Evolutionary conservation across 2,797 vertebrate genomes (phyloP), one percentile per base, ranked within the genome.

Genomic region (Pachyuromys duprasi): DNA sequence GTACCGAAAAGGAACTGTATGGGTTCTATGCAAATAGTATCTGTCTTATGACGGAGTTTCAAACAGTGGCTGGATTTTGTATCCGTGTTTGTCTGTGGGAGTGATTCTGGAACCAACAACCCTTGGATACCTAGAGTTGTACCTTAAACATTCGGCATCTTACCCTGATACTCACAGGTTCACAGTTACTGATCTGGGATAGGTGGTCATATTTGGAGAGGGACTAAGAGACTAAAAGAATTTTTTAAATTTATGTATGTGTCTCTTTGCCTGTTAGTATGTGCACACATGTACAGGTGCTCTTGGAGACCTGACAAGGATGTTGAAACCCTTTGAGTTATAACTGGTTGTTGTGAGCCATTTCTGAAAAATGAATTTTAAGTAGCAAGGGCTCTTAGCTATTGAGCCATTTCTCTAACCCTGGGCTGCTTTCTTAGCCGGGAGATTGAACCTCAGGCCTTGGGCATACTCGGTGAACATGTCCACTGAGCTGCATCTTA

Each of bases 1-100:
- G 9, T 8, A 3, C 9, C 28, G 55, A 22, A 28, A 49, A 24
- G 33, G 65, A 45, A 4, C 1, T 2, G 55, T 0, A 0, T 8
- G 8, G 36, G 13, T 18, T 60, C n/a, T 60, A 45, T 3, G 14
- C 36, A 79, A 57, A 53, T 65, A 87, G 8, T 8, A 82, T 31
- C 28, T 5, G 9, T 31, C 49, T 80, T 53, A 42, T 18, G 18
- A 22, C 8, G 42, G n/a, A 14, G n/a, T 28, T n/a, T 65, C 20
- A 17, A 31, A 12, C n/a, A 57, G 63, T 7, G 63, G 91, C 11
- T 24, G 62, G 18, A 42, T 31, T 76, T 15, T 74, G 45, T 53
- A 14, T 36, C 67, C 2, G 45, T 22, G 9, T 8, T 3, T 65
- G 17, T 45, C 60, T 83, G 39, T 45, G 39, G 33, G 24, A 33